Evolutionary conservation across 2,113 vertebrate genomes (phyloP).

Genomic region (Pandion haliaetus): DNA sequence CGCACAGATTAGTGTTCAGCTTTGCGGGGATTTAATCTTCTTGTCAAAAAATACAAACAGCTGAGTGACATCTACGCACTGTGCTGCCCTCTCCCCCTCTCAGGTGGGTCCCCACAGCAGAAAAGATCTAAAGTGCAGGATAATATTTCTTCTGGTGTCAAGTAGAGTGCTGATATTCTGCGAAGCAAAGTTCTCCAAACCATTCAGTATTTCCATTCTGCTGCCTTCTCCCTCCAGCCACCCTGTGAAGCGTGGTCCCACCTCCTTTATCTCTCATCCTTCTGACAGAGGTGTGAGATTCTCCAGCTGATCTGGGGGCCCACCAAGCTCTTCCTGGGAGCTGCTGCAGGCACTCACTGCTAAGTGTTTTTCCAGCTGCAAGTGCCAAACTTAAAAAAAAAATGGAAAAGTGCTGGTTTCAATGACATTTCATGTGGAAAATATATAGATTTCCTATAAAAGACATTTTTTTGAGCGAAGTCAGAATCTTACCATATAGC

Average conservation of each 20-base stretch:
- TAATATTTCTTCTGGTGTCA: not conserved
- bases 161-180: not conserved
- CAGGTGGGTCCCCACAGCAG: not conserved
- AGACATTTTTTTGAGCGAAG: not conserved
- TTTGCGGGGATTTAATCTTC: not conserved
- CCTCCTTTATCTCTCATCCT: not conserved
- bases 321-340: not conserved
- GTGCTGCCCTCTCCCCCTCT: not conserved
- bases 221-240: not conserved
- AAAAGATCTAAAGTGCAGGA: not conserved
- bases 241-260: too few relatives aligned
- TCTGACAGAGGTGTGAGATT: not conserved
- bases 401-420: not conserved
- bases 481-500: not conserved
- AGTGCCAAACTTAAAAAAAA: not conserved
- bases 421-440: not conserved
- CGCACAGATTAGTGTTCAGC: not conserved
- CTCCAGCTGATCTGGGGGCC: not conserved
- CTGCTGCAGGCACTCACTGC: not conserved
- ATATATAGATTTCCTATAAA: not conserved
- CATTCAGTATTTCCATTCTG: not conserved
- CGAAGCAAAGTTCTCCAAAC: not conserved
- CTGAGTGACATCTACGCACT: not conserved
- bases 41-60: not conserved
- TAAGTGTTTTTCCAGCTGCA: not conserved